Conservation (phyloP, 2,113 vertebrate genomes). For the Apodemus sylvaticus region DNA sequence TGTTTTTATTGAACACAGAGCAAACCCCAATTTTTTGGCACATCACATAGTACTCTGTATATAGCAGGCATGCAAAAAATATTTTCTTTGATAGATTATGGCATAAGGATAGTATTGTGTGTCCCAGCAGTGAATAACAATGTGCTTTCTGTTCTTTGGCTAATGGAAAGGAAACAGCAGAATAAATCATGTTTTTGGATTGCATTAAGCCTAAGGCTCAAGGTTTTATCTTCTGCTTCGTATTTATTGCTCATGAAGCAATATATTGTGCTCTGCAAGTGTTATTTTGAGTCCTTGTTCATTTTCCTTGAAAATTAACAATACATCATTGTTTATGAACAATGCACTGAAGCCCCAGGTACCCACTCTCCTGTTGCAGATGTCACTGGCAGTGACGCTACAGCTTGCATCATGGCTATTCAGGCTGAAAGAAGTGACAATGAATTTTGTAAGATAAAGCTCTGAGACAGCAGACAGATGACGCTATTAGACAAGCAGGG, state of each 20-base stretch:
- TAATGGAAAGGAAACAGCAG: slow-evolving; percentile 61
- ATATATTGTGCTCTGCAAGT: slow-evolving; percentile 40
- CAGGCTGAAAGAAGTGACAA: slow-evolving; percentile 5
- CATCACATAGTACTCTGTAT: not conserved
- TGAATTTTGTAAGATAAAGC: not conserved
- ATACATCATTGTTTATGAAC: slow-evolving; percentile 66
- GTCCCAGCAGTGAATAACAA: slow-evolving; percentile 17
- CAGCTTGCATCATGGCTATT: slow-evolving; percentile 17
- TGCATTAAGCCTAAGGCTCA: slow-evolving; percentile 64
- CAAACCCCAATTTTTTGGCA: slow-evolving; percentile 7
- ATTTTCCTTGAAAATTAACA: slow-evolving; percentile 74
- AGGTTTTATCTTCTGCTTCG: slow-evolving; percentile 62
- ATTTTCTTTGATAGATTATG: slow-evolving; percentile 41
- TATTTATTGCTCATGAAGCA: slow-evolving; percentile 73
- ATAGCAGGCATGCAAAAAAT: slow-evolving; percentile 31
- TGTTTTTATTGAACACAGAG: slow-evolving; percentile 3
- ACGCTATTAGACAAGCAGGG: not conserved
- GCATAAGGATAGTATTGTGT: not conserved
- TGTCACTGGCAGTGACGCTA: slow-evolving; percentile 19
- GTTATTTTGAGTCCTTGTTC: slow-evolving; percentile 67
- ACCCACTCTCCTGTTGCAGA: not conserved
- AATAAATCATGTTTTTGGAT: slow-evolving; percentile 54
- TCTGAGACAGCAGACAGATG: not conserved
- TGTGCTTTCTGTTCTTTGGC: slow-evolving; percentile 49
- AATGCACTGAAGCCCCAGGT: slow-evolving; percentile 16